These are phyloP conservation scores for Drosophila subsilvestris DNA, from an alignment of 2,888 invertebrate species.

Conservation along the genomic window DNA sequence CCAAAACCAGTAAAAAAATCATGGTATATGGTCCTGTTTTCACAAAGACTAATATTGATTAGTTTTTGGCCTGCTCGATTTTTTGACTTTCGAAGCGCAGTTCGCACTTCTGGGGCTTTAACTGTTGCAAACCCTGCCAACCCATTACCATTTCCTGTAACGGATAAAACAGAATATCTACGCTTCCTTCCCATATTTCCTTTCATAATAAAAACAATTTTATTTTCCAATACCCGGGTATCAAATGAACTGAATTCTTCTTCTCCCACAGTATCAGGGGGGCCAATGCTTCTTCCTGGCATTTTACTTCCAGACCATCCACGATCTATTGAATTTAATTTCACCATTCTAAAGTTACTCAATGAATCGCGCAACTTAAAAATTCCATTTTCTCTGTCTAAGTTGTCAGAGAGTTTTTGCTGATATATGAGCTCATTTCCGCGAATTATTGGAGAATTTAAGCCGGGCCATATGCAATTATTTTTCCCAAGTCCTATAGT, in stretches of 20 bases:
- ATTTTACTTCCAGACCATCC: conserved; percentile 96
- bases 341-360: conserved; percentile 87
- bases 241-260: conserved; percentile 95
- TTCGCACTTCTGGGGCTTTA: conserved; percentile 88
- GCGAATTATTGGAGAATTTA: conserved; percentile 91
- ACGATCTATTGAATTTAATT: conserved; percentile 92
- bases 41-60: conserved; percentile 92
- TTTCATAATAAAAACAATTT: conserved; percentile 94
- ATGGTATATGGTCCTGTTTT: conserved; percentile 95
- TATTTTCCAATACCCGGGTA: conserved; percentile 91
- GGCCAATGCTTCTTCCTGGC: conserved; percentile 95
- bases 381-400: conserved; percentile 89
- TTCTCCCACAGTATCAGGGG: conserved; percentile 94
- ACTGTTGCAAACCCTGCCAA: conserved; percentile 92
- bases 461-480: too few relatives aligned
- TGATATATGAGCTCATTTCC: conserved; percentile 91
- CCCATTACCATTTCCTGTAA: conserved; percentile 96
- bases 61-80: conserved; percentile 95
- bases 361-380: conserved; percentile 90
- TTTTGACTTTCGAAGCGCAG: conserved; percentile 91
- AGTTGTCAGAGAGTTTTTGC: conserved; percentile 90
- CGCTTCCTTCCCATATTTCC: conserved; percentile 93
- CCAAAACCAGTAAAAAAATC: conserved; percentile 95
- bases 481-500: too few relatives aligned
- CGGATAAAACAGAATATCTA: conserved; percentile 89